These are phyloP conservation scores for Epinephelus coioides DNA, from an alignment of 2,797 vertebrate species.

Conservation along the genomic window DNA sequence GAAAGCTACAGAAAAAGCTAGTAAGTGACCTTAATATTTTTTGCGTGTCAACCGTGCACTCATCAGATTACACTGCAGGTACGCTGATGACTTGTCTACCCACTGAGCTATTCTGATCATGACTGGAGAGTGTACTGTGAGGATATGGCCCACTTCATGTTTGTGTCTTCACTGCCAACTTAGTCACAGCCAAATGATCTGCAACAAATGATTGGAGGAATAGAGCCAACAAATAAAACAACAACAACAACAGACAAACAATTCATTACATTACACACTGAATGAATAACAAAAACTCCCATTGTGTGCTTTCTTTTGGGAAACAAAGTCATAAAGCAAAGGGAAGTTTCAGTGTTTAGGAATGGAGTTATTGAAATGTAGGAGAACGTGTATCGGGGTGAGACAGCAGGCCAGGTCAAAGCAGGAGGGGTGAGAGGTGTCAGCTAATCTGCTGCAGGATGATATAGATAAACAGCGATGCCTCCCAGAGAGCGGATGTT, in stretches of 20 bases:
- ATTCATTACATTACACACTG: constrained; percentile 3
- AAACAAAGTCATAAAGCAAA: not conserved
- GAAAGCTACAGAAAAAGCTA: not conserved
- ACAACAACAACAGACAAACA: constrained; percentile 23
- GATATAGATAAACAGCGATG: constrained; percentile 77
- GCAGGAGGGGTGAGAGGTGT: constrained; percentile 67
- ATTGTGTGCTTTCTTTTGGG: not conserved
- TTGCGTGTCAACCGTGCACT: not conserved
- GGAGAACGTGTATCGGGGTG: constrained; percentile 38
- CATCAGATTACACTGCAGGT: constrained; percentile 29
- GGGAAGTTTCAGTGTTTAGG: not conserved
- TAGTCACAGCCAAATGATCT: constrained; percentile 47
- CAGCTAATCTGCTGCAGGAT: constrained; percentile 66
- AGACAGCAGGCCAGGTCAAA: constrained; percentile 48
- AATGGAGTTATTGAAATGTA: constrained; percentile 43
- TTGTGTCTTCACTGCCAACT: constrained; percentile 40
- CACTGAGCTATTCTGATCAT: constrained; percentile 26
- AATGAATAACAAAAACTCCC: not conserved
- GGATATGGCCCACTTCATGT: constrained; percentile 25
- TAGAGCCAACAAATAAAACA: not conserved
- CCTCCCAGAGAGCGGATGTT: constrained; percentile 68
- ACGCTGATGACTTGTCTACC: constrained; percentile 1
- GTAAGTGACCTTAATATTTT: not conserved
- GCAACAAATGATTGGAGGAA: constrained; percentile 27
- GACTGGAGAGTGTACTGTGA: constrained; percentile 23